Conservation (phyloP, 1,140 invertebrate genomes). For the Parasteatoda tepidariorum region DNA sequence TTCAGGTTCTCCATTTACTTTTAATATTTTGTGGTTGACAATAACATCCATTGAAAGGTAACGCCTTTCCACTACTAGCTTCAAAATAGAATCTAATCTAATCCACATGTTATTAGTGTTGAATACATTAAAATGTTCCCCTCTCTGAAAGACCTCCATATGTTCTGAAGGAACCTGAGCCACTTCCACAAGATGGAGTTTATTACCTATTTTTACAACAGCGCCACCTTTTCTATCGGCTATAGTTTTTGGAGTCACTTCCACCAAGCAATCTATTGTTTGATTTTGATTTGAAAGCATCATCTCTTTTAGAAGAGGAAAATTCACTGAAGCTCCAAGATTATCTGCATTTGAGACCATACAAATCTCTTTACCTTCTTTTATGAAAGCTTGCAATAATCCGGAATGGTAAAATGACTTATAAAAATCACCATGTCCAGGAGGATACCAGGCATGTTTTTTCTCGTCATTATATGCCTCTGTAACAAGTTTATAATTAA, state of each 20-base stretch:
- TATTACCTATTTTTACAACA: constrained; percentile 95
- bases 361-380: constrained; percentile 82
- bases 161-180: constrained; percentile 99
- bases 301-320: constrained; percentile 76
- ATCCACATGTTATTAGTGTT: constrained; percentile 99
- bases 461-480: constrained; percentile 76
- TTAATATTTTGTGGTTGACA: constrained; percentile 88
- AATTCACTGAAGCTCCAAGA: constrained; percentile 96
- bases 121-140: constrained; percentile 79
- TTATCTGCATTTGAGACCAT: constrained; percentile 99
- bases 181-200: constrained; percentile 95
- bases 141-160: constrained; percentile 66
- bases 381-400: constrained; percentile 88
- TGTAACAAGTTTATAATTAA: constrained; percentile 91
- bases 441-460: constrained; percentile 96
- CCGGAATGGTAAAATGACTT: constrained; percentile 94
- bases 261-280: constrained; percentile 96
- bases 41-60: constrained; percentile 97
- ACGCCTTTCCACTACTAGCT: constrained; percentile 82
- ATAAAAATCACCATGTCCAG: constrained; percentile 99
- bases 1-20: constrained; percentile 73
- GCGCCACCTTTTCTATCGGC: constrained; percentile 99
- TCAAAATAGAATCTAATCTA: constrained; percentile 86
- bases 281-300: constrained; percentile 69
- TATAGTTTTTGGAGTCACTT: constrained; percentile 98